Evolutionary conservation across 2,888 invertebrate genomes (phyloP), one percentile per base, ranked within the genome.

Genomic region (Cryptocephalus primarius): DNA sequence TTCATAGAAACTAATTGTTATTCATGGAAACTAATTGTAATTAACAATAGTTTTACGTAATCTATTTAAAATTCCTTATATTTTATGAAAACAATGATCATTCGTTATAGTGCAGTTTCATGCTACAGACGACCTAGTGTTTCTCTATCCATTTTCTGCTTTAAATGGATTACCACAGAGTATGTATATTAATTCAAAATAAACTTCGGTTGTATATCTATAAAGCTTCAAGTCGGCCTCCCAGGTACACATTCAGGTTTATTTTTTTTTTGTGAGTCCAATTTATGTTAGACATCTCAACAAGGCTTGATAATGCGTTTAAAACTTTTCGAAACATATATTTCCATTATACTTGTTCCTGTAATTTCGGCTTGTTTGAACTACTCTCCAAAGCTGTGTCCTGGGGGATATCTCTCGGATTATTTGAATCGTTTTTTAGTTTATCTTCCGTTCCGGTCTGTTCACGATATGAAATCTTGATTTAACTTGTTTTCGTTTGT

Each of bases 261-360:
- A 22, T 22, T 22, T 22, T 22, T n/a, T n/a, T 46, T 46, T 46
- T 46, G 42, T 33, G 31, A 2, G 40, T 43, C 46, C 44, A 49
- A 50, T 50, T 50, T 46, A 48, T 40, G 52, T 49, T 46, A 43
- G 43, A 22, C 22, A 6, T 22, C 22, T 41, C 40, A 43, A 46
- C 46, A 39, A 46, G 46, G 50, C 42, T 50, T 49, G 50, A 46
- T 49, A 50, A 51, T 50, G 46, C 47, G 42, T 53, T 53, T 47
- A 51, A 53, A 54, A 55, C 49, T 53, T 51, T 48, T 43, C 43
- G 50, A 55, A 53, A 53, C 53, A 53, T 55, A 52, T 53, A 55
- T 55, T 53, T 55, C 51, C 50, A 53, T 55, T 55, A 53, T 48
- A 53, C 50, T 50, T 52, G 53, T 55, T 55, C 48, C 52, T 48